phyloP scores from a whole-genome alignment of 2,888 invertebrate species.

The Rhaphigaster nebulosa region DNA sequence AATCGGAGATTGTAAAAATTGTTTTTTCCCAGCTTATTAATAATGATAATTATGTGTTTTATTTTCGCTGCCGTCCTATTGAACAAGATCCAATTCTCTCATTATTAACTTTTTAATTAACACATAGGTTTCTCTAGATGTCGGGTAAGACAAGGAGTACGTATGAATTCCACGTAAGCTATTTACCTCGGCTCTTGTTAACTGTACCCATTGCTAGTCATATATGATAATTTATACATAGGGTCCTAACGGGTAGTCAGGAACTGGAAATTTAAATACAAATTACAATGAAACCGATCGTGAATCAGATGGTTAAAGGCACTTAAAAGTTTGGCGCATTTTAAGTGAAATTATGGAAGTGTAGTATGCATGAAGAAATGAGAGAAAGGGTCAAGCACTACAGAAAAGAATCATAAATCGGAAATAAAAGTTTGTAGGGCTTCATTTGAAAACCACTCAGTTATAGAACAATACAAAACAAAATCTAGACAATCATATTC shows the following conservation, averaged over 20 bases:
- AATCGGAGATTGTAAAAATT: too few species aligned
- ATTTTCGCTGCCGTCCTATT: too few species aligned
- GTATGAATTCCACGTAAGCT: not conserved
- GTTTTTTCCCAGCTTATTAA: too few species aligned
- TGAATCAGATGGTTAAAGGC: not conserved
- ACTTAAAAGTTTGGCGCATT: not conserved
- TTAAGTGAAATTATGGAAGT: slow-evolving; percentile 17
- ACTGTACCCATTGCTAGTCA: not conserved
- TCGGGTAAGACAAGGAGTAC: not conserved
- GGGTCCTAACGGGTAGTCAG: not conserved
- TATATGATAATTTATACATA: slow-evolving; percentile 46
- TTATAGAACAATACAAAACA: not conserved
- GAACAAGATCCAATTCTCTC: too few species aligned
- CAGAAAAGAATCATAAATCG: not conserved
- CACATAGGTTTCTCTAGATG: not conserved
- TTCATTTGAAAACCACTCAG: not conserved
- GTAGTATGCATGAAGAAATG: not conserved
- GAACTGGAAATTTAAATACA: slow-evolving; percentile 29
- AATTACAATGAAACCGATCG: slow-evolving; percentile 34
- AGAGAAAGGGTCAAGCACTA: not conserved
- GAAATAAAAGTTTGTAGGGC: not conserved
- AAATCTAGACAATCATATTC: not conserved
- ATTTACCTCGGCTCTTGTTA: not conserved
- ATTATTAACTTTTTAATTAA: too few species aligned
- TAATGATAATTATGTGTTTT: too few species aligned